Conservation (phyloP, 2,797 vertebrate species). For the Enteromius viviparus region DNA sequence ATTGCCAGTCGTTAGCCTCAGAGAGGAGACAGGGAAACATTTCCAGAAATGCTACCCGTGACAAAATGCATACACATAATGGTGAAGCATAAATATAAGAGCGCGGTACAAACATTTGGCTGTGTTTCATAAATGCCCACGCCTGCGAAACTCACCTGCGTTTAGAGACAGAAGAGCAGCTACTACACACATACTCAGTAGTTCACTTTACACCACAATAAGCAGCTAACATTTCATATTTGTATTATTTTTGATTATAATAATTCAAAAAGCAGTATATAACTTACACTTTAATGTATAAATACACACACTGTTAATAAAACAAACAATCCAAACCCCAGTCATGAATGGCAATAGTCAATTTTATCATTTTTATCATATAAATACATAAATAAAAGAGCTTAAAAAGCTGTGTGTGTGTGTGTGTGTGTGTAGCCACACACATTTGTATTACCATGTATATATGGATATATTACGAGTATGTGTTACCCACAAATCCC, state of each 20-base stretch:
- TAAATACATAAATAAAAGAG: no score
- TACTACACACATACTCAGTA: neutral
- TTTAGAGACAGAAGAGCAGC: constrained; percentile 58
- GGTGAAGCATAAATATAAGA: constrained; percentile 42
- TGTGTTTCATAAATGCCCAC: constrained; percentile 55
- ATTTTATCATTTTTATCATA: no score
- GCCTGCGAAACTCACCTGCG: constrained; percentile 49
- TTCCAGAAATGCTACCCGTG: constrained; percentile 43
- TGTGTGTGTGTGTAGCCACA: no score
- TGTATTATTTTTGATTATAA: neutral
- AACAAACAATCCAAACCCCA: neutral
- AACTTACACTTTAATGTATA: neutral
- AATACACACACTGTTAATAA: neutral
- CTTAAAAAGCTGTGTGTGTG: no score
- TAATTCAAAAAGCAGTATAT: neutral
- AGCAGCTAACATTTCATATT: neutral
- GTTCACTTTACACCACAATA: constrained; percentile 26
- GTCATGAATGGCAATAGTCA: neutral
- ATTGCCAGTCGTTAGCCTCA: neutral
- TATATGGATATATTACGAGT: neutral
- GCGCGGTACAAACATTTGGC: constrained; percentile 17
- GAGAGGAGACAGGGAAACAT: neutral
- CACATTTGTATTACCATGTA: no score
- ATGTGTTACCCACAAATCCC: neutral
- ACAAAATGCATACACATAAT: constrained; percentile 54